Evolutionary conservation across 2,888 invertebrate species (phyloP), one percentile per base, ranked within the genome.

Genomic region (Acleris emargana): DNA sequence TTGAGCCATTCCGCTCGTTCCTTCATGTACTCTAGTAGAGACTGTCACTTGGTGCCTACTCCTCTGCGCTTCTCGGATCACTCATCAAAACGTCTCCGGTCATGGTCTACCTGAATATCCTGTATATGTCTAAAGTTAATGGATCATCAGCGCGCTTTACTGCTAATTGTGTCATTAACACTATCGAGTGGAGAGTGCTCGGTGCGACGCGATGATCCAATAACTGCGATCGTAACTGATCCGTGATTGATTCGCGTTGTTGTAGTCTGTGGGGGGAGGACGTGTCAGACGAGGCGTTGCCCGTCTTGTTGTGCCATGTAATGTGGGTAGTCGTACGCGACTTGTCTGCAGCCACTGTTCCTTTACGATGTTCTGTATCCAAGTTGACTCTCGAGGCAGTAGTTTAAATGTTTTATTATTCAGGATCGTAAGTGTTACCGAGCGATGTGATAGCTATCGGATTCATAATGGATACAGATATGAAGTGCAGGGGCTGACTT

Each of bases 1-100:
- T 82, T 86, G 87, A 88, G 85, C 84, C 69, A 70, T 71, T 72
- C 69, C 73, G 83, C 84, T 88, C 85, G 73, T 77, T 76, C 82
- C 82, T 84, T 87, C 83, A 84, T 86, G 82, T 84, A 86, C 84
- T 86, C 79, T 84, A 78, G 86, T 91, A 91, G 90, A 89, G 88
- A 91, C 91, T 89, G 80, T 90, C 91, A 89, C 89, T 89, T 80
- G 86, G 90, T 91, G 89, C 91, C 91, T 91, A 84, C 87, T 88
- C 88, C 84, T 89, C 85, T 88, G 87, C 85, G 88, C 88, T 87
- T 87, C 78, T 81, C 76, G 79, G 82, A 83, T 81, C 85, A 84
- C 77, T 79, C 82, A 83, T 80, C 74, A 74, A 75, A 53, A 59
- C 49, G 47, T 54, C 58, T 60, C 49, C 59, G 49, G 76, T 75